These are phyloP conservation scores for Eretmocerus hayati DNA, from an alignment of 2,888 invertebrate species.

Conservation along the genomic window DNA sequence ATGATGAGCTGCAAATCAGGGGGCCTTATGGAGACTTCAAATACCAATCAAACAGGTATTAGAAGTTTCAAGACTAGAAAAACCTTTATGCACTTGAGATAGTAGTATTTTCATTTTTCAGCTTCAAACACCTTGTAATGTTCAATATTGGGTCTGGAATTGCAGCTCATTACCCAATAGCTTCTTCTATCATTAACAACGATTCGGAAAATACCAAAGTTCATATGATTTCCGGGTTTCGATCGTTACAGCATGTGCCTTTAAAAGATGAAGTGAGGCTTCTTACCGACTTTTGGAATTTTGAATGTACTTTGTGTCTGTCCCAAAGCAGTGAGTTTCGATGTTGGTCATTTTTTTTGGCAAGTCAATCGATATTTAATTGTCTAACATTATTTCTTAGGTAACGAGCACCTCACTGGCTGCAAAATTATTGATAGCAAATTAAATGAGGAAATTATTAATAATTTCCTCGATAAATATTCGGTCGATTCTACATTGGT, in stretches of 20 bases:
- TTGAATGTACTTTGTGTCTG: conserved; percentile 35
- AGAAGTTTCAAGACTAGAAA: not conserved
- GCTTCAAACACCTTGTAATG: conserved; percentile 37
- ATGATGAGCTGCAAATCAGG: conserved; percentile 32
- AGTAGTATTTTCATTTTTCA: conserved; percentile 16
- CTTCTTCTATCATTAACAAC: conserved; percentile 33
- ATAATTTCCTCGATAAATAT: conserved; percentile 21
- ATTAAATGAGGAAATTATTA: conserved; percentile 26
- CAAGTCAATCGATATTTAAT: conserved; percentile 1
- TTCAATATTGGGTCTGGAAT: conserved; percentile 42
- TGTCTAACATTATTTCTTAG: conserved; percentile 23
- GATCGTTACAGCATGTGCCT: conserved; percentile 31
- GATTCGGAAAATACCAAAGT: conserved; percentile 38
- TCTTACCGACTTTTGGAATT: conserved; percentile 41
- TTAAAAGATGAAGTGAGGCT: conserved; percentile 33
- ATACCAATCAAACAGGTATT: conserved; percentile 36
- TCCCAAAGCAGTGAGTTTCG: conserved; percentile 29
- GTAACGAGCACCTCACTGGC: conserved; percentile 27
- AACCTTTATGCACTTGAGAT: not conserved
- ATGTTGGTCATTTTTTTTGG: conserved; percentile 5
- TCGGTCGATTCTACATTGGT: conserved; percentile 30
- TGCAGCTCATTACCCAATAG: conserved; percentile 38
- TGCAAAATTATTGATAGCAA: conserved; percentile 29
- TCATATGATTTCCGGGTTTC: conserved; percentile 35
- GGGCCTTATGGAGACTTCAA: conserved; percentile 42